These are phyloP conservation scores for Crotalus helleri DNA, from an alignment of 2,113 vertebrate genomes.

Conservation along the genomic window DNA sequence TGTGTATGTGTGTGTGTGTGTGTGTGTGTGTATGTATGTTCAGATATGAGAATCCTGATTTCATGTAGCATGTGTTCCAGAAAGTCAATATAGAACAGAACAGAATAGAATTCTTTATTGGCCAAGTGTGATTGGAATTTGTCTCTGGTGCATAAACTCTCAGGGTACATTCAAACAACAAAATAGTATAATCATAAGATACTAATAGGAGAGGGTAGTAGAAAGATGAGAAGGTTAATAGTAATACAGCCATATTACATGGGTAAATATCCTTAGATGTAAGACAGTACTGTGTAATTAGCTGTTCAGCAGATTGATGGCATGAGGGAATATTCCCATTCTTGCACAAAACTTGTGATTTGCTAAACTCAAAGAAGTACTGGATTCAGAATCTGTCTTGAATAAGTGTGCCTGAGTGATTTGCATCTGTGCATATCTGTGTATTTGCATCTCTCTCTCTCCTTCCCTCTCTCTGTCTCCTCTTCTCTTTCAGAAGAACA, in stretches of 20 bases:
- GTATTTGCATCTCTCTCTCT: background rate
- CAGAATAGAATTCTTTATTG: no score
- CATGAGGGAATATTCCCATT: background rate
- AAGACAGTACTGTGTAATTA: background rate
- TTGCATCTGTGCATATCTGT: background rate
- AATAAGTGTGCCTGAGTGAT: background rate
- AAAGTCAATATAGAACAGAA: background rate
- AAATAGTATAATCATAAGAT: background rate
- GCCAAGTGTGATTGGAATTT: background rate
- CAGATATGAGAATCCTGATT: background rate
- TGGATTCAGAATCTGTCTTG: background rate
- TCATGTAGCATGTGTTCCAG: background rate
- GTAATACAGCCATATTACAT: background rate
- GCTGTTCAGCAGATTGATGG: background rate
- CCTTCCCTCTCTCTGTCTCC: no score
- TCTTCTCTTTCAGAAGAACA: no score
- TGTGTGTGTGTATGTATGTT: background rate
- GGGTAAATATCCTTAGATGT: background rate
- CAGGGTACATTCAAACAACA: background rate
- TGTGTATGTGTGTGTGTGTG: no score
- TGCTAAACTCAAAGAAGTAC: background rate
- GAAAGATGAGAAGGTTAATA: background rate
- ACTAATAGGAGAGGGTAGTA: background rate
- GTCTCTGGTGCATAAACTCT: background rate
- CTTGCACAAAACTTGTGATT: background rate